Evolutionary conservation across 1,140 invertebrate genomes (phyloP).

Genomic region (Chymomyza costata): DNA sequence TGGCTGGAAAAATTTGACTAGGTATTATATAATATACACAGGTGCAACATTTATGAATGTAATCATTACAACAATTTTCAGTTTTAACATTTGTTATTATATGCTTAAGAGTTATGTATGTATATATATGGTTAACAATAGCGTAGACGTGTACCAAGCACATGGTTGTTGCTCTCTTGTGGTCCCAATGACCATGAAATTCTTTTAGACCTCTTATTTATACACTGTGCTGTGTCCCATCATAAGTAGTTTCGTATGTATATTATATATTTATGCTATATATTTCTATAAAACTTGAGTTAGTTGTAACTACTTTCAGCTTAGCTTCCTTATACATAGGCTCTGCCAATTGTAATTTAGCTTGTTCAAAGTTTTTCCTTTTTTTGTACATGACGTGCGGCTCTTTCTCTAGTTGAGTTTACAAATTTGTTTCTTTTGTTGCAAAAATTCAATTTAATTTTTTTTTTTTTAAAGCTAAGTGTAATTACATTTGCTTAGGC

Average conservation of each 20-base stretch:
- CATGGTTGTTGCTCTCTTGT: conserved; percentile 8
- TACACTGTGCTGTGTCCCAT: conserved; percentile 27
- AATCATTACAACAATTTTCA: no score
- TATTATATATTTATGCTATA: conserved; percentile 8
- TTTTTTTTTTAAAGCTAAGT: conserved; percentile 32
- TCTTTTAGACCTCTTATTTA: conserved; percentile 25
- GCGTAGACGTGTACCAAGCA: conserved; percentile 10
- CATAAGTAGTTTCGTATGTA: conserved; percentile 14
- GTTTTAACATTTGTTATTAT: no score
- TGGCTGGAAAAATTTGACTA: no score
- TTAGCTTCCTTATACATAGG: conserved; percentile 6
- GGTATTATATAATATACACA: no score
- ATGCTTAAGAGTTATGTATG: no score
- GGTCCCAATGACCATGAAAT: conserved; percentile 35
- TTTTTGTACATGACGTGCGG: conserved; percentile 62
- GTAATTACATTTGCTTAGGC: conserved; percentile 33
- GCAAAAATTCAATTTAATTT: conserved; percentile 23
- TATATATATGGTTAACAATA: conserved; percentile 12
- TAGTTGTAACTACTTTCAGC: conserved; percentile 10
- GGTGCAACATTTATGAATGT: no score
- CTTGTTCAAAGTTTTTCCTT: conserved; percentile 4
- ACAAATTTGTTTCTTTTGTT: conserved; percentile 6
- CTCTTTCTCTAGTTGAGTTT: conserved; percentile 25
- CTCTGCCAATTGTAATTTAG: conserved; percentile 39
- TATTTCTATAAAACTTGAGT: background rate